Evolutionary conservation across 2,113 vertebrate species (phyloP), one percentile per base, ranked within the genome.

Genomic region (Cebidichthys violaceus): DNA sequence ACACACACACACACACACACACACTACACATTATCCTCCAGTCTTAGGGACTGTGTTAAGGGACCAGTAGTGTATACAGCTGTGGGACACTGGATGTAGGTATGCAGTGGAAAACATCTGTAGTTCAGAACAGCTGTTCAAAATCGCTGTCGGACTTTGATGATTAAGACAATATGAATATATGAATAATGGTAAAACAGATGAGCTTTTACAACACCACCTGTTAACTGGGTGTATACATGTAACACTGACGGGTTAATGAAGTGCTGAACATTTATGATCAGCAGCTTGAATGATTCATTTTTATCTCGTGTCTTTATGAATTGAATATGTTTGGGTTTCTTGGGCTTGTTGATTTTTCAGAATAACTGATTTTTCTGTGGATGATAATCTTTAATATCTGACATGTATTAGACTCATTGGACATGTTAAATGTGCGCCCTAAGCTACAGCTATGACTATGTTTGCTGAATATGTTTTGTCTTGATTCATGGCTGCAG

Each of bases 401-500:
- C 27, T 67, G 27, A 43, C 24, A 35, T 77, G 35, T 55, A 13
- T 9, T 55, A 45, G 55, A 52, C 29, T 22, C 47, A 64, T 71
- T 66, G 27, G 52, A 52, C 31, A 27, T 77, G 37, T 67, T 54
- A 65, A 66, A 62, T 39, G 2, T 75, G 47, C 27, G 15, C 33
- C 22, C 50, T 64, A 14, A 79, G 66, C 50, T 65, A 43, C 71
- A 76, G 33, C 65, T 65, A 29, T 72, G 73, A 81, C 47, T 43
- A 22, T 78, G 47, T 85, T 79, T 84, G 27, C 61, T 86, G 43
- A 82, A 47, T 70, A 17, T 87, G 59, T 84, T 67, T 88, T 85
- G 75, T 92, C 59, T 86, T 65, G 60, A 78, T 88, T 84, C 75
- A 80, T 90, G 80, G 87, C 90, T 85, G 66, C 81, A 75, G 70